Conservation (phyloP, 1,140 invertebrate genomes). For the Pseudomyrmex concolor region DNA sequence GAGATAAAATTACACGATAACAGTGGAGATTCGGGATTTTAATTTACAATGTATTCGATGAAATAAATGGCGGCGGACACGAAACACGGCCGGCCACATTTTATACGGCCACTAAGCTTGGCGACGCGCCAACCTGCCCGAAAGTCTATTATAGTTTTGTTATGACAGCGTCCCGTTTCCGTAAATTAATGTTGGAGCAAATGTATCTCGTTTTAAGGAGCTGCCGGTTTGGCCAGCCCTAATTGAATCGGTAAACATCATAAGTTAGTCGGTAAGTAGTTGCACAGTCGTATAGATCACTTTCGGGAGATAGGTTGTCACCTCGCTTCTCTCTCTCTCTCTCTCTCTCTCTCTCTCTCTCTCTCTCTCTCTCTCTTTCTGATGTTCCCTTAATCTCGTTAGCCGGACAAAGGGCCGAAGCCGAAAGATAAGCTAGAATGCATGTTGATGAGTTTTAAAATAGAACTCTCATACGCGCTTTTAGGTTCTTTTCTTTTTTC, state of each 20-base stretch:
- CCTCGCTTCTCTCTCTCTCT: slow-evolving; percentile 34
- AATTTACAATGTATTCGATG: slow-evolving; percentile 40
- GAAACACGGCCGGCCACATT: slow-evolving; percentile 52
- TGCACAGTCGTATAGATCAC: slow-evolving; percentile 78
- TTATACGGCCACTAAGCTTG: slow-evolving; percentile 66
- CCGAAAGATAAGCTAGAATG: background rate
- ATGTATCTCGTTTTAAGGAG: slow-evolving; percentile 80
- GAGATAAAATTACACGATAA: slow-evolving; percentile 2
- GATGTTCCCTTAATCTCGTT: slow-evolving; percentile 27
- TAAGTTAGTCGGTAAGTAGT: slow-evolving; percentile 82
- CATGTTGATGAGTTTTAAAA: background rate
- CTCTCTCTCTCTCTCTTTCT: too few relatives aligned
- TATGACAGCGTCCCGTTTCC: slow-evolving; percentile 83
- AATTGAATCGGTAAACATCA: slow-evolving; percentile 86
- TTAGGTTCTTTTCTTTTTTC: too few relatives aligned
- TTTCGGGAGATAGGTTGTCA: slow-evolving; percentile 70
- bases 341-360: too few relatives aligned
- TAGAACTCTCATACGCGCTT: background rate
- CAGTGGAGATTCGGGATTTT: slow-evolving; percentile 22
- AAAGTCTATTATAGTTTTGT: slow-evolving; percentile 85
- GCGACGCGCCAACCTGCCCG: slow-evolving; percentile 68
- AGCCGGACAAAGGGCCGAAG: slow-evolving; percentile 8
- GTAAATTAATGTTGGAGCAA: slow-evolving; percentile 85
- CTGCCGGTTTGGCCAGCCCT: slow-evolving; percentile 75
- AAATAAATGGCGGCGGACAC: slow-evolving; percentile 42